Conservation (phyloP, 2,797 vertebrate genomes). For the Fistularia tabacaria region DNA sequence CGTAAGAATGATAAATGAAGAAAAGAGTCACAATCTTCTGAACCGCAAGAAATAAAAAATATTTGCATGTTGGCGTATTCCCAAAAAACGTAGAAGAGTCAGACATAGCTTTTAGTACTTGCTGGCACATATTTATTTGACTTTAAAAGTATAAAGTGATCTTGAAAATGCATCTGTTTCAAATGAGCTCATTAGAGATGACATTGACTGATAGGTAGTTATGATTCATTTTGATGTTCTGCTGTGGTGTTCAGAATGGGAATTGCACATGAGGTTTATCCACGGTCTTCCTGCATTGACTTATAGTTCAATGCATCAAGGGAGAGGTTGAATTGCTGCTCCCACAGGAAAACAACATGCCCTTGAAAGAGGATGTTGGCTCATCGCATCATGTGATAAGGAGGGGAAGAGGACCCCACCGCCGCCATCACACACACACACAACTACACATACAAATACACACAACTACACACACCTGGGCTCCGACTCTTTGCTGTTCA, state of each 20-base stretch:
- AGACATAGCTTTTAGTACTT: too few species aligned
- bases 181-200: slow-evolving; percentile 13
- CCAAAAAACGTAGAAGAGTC: too few species aligned
- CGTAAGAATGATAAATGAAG: too few species aligned
- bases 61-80: too few species aligned
- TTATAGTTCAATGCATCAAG: slow-evolving; percentile 32
- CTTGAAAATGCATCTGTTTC: not conserved
- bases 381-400: slow-evolving; percentile 20
- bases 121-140: too few species aligned
- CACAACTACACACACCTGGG: slow-evolving; percentile 70
- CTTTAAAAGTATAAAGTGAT: not conserved
- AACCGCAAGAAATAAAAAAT: too few species aligned
- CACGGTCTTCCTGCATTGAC: slow-evolving; percentile 13
- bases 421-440: not conserved
- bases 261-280: slow-evolving; percentile 32
- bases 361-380: slow-evolving; percentile 27
- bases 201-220: slow-evolving; percentile 24
- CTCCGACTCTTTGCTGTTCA: slow-evolving; percentile 80
- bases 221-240: slow-evolving; percentile 34
- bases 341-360: slow-evolving; percentile 22
- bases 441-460: slow-evolving; percentile 9
- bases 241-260: slow-evolving; percentile 16
- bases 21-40: too few species aligned
- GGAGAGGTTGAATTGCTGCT: slow-evolving; percentile 39
- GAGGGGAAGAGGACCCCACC: not conserved